phyloP scores from a whole-genome alignment of 1,140 invertebrate species.

The Mactra quadrangularis region DNA sequence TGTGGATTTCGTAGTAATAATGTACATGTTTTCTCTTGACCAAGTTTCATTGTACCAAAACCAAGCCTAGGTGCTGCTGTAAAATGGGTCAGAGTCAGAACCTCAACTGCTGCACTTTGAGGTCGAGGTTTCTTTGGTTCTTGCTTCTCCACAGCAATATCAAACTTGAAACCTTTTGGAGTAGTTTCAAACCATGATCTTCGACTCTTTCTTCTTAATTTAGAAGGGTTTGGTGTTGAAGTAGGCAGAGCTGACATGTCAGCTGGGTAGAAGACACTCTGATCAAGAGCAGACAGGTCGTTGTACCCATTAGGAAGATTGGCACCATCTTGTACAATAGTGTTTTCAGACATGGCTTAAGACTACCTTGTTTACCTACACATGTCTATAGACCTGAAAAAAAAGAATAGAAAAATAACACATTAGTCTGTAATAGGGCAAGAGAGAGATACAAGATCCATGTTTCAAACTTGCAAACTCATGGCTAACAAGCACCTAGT shows the following conservation, averaged over 20 bases:
- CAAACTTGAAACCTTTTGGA: constrained; percentile 62
- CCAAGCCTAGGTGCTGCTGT: constrained; percentile 73
- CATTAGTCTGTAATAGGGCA: too few relatives aligned
- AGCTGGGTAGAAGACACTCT: constrained; percentile 36
- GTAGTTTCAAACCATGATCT: constrained; percentile 76
- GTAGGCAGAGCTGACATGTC: constrained; percentile 52
- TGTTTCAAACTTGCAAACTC: too few relatives aligned
- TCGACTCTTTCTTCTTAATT: constrained; percentile 56
- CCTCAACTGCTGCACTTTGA: constrained; percentile 70
- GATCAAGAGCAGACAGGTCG: constrained; percentile 33
- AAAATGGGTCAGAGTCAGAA: constrained; percentile 77
- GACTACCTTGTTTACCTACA: too few relatives aligned
- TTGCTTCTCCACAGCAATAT: constrained; percentile 66
- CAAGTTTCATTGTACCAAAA: constrained; percentile 74
- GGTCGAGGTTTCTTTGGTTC: constrained; percentile 6
- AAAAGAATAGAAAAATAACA: too few relatives aligned
- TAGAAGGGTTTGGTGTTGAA: constrained; percentile 52
- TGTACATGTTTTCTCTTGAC: constrained; percentile 65
- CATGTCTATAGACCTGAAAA: too few relatives aligned
- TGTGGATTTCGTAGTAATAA: constrained; percentile 77
- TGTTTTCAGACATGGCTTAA: constrained; percentile 6
- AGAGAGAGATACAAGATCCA: too few relatives aligned
- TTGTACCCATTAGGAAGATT: neutral
- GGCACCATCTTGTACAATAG: constrained; percentile 6
- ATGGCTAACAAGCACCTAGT: too few relatives aligned